Conservation (phyloP, 1,140 invertebrate species). For the Drosophila busckii region DNA sequence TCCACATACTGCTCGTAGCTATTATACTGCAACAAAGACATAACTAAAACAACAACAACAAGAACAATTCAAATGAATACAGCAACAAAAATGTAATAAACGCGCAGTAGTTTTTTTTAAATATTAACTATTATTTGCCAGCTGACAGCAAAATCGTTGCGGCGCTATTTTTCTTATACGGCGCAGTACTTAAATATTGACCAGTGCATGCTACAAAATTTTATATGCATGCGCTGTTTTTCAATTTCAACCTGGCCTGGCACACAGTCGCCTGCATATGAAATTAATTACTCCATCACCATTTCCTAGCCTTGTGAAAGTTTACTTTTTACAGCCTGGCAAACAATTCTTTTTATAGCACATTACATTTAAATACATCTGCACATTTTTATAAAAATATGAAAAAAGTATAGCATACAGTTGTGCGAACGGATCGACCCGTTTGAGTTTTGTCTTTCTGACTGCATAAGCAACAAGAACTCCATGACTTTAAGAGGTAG, state of each 20-base stretch:
- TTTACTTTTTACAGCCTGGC: conserved; percentile 45
- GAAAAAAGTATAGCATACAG: no score
- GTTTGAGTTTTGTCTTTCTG: no score
- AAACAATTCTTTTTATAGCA: conserved; percentile 27
- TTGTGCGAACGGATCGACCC: no score
- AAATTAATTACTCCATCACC: conserved; percentile 74
- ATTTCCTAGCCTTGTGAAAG: conserved; percentile 51
- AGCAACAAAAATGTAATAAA: neutral
- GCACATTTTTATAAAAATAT: no score
- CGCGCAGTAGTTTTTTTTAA: neutral
- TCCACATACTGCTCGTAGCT: conserved; percentile 36
- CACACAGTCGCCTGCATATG: no score
- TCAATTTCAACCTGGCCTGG: conserved; percentile 59
- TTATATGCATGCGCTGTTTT: no score
- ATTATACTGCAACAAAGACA: conserved; percentile 20
- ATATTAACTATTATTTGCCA: neutral
- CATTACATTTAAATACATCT: conserved; percentile 10
- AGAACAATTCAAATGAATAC: neutral
- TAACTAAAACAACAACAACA: neutral
- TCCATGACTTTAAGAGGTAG: no score
- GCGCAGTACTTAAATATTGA: no score
- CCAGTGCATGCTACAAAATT: no score
- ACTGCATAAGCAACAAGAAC: no score
- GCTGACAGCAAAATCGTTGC: conserved; percentile 23
- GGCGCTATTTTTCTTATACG: conserved; percentile 4